These are phyloP conservation scores for Crossaster papposus DNA, from an alignment of 53 echinoderm and acorn worm genomes.

Conservation along the genomic window DNA sequence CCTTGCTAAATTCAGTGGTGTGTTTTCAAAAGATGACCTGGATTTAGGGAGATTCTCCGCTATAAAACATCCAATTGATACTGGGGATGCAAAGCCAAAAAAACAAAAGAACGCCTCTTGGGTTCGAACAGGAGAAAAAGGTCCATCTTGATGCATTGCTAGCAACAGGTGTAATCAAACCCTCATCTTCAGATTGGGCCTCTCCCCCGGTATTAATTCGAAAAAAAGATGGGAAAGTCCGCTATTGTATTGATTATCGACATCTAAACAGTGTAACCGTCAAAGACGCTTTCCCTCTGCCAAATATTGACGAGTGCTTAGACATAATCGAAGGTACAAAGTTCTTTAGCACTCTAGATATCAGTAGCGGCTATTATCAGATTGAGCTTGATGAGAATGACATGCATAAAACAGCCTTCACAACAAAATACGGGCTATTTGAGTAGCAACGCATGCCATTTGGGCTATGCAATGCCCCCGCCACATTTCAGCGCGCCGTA, in stretches of 20 bases:
- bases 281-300: slow-evolving; percentile 22
- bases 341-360: slow-evolving; percentile 13
- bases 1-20: slow-evolving; percentile 1
- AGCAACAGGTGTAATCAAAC: background rate
- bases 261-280: background rate
- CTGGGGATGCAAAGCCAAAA: background rate
- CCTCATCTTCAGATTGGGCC: slow-evolving; percentile 4
- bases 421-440: background rate
- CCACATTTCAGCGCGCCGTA: slow-evolving; percentile 20
- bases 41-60: slow-evolving; percentile 29
- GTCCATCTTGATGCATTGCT: background rate
- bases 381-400: background rate
- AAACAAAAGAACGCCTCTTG: slow-evolving; percentile 11
- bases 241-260: background rate
- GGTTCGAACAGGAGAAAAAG: background rate
- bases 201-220: background rate
- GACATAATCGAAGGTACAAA: slow-evolving; percentile 7
- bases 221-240: background rate
- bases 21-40: slow-evolving; percentile 14
- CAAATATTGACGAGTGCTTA: slow-evolving; percentile 2
- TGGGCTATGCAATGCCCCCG: background rate
- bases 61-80: slow-evolving; percentile 17
- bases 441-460: slow-evolving; percentile 30
- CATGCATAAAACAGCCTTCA: slow-evolving; percentile 22
- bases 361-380: slow-evolving; percentile 20